Evolutionary conservation across 2,888 invertebrate species (phyloP).

Genomic region (Agriopis aurantiaria): DNA sequence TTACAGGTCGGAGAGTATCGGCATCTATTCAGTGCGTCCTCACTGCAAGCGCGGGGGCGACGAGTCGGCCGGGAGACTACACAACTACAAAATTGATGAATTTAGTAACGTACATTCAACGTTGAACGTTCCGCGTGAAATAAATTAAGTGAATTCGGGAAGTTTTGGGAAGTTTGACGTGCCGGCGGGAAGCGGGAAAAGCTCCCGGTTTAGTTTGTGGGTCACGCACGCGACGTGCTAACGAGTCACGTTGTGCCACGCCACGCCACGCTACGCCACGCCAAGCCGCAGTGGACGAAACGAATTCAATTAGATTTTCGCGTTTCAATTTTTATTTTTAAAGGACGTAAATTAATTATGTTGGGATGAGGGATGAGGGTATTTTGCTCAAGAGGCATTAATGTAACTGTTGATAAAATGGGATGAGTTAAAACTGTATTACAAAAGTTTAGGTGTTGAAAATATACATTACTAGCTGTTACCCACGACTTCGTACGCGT

Average conservation of each 20-base stretch:
- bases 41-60: too few species aligned
- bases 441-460: too few species aligned
- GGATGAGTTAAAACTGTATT: neutral
- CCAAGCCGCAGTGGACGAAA: constrained; percentile 1
- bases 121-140: constrained; percentile 47
- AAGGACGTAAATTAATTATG: neutral
- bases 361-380: neutral
- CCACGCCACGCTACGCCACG: constrained; percentile 1
- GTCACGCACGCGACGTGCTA: constrained; percentile 37
- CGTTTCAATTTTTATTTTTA: constrained; percentile 14
- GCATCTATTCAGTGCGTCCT: neutral
- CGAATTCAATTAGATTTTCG: constrained; percentile 26
- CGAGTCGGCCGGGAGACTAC: too few species aligned
- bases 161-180: constrained; percentile 52
- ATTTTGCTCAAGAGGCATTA: neutral
- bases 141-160: constrained; percentile 52
- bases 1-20: neutral
- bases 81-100: constrained; percentile 47
- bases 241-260: constrained; percentile 12
- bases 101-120: constrained; percentile 55
- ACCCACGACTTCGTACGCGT: too few species aligned
- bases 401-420: neutral
- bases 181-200: constrained; percentile 32
- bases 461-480: too few species aligned
- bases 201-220: constrained; percentile 3